phyloP scores from a whole-genome alignment of 92 coral and sea anemone genomes.

The Virgularia gustaviana region DNA sequence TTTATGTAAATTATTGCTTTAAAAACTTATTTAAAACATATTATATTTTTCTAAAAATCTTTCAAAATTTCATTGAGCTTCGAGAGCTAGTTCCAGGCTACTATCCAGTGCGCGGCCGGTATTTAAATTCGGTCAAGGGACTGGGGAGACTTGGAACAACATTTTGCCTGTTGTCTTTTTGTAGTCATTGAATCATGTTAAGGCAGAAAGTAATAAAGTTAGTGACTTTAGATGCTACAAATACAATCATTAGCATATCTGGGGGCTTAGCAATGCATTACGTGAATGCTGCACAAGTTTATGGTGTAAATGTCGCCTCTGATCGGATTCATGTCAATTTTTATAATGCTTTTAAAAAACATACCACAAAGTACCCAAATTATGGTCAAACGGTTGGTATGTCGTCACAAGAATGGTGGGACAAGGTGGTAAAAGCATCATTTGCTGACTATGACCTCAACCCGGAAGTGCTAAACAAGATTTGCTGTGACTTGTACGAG shows the following conservation, averaged over 20 bases:
- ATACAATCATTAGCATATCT: conserved; percentile 73
- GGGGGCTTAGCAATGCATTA: conserved; percentile 73
- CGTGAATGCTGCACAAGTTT: conserved; percentile 58
- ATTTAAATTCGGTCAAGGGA: too few relatives aligned
- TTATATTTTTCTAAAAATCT: too few relatives aligned
- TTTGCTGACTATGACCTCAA: conserved; percentile 50
- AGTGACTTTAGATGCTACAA: conserved; percentile 76
- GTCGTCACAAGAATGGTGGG: conserved; percentile 72
- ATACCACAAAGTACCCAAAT: conserved; percentile 60
- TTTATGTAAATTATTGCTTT: too few relatives aligned
- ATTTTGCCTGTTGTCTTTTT: background rate
- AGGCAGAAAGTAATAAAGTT: conserved; percentile 70
- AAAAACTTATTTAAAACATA: too few relatives aligned
- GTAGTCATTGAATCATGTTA: background rate
- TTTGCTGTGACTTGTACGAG: conserved; percentile 51
- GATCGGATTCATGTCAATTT: conserved; percentile 56
- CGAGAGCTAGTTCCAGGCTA: too few relatives aligned
- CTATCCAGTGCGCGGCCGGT: too few relatives aligned
- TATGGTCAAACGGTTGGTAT: conserved; percentile 59
- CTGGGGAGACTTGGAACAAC: too few relatives aligned
- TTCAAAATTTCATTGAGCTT: too few relatives aligned
- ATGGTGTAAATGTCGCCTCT: conserved; percentile 49
- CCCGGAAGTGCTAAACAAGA: conserved; percentile 35
- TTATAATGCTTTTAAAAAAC: conserved; percentile 52
- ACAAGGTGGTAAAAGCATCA: conserved; percentile 54